Evolutionary conservation across 2,797 vertebrate species (phyloP).

Genomic region (Gallirallus australis): DNA sequence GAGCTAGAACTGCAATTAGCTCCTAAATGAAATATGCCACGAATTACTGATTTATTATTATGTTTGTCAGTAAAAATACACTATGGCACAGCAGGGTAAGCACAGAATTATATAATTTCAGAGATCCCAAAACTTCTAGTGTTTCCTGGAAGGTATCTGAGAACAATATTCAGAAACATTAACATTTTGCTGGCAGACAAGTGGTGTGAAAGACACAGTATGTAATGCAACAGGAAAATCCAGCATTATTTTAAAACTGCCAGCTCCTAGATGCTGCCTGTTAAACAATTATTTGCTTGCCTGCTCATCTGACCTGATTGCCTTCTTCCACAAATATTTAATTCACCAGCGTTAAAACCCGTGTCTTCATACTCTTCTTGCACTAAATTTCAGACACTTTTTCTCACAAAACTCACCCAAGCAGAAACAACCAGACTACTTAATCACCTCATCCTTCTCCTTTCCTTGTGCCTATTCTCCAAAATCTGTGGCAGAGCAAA

Average conservation of each 20-base stretch:
- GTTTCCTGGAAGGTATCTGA: background rate
- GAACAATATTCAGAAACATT: background rate
- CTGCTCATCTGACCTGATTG: background rate
- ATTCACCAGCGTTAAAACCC: background rate
- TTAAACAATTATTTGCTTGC: background rate
- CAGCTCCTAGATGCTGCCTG: background rate
- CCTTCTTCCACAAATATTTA: background rate
- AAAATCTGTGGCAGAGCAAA: background rate
- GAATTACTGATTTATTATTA: constrained; percentile 56
- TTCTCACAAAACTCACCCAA: background rate
- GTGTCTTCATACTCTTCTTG: background rate
- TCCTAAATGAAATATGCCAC: constrained; percentile 60
- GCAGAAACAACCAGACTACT: background rate
- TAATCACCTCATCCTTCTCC: background rate
- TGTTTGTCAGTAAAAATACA: constrained; percentile 50
- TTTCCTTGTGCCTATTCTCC: background rate
- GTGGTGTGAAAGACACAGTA: background rate
- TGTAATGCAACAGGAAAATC: background rate
- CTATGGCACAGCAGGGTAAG: background rate
- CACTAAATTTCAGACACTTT: background rate
- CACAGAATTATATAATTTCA: background rate
- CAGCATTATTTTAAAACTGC: background rate
- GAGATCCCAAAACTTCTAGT: background rate
- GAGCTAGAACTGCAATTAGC: constrained; percentile 73
- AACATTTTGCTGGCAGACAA: background rate